Conservation (phyloP, 2,888 invertebrate species). For the Clanis bilineata region DNA sequence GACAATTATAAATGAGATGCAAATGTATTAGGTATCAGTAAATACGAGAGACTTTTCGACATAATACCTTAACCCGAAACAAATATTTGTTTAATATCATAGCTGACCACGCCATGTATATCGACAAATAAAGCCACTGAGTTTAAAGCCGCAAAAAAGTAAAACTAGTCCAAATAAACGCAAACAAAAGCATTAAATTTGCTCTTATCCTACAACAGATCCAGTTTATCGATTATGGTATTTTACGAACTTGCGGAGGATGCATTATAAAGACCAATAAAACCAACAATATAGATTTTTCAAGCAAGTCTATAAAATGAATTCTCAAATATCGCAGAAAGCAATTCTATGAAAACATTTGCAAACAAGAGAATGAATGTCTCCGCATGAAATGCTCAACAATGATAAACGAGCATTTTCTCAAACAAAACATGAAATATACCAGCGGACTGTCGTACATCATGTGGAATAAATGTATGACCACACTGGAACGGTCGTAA, state of each 20-base stretch:
- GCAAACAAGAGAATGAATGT: conserved; percentile 37
- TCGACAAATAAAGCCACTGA: too few relatives aligned
- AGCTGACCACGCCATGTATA: too few relatives aligned
- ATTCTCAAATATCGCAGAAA: not conserved
- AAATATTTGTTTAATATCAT: too few relatives aligned
- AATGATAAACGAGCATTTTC: conserved; percentile 23
- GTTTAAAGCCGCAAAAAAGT: too few relatives aligned
- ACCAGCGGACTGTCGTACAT: not conserved
- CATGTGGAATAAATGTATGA: conserved; percentile 13
- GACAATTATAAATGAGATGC: too few relatives aligned
- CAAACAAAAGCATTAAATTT: too few relatives aligned
- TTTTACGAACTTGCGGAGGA: conserved; percentile 2
- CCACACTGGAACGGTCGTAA: not conserved
- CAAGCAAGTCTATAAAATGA: not conserved
- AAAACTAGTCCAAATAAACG: not conserved
- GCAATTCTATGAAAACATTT: conserved; percentile 15
- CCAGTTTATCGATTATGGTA: not conserved
- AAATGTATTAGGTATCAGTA: too few relatives aligned
- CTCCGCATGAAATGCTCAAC: conserved; percentile 31
- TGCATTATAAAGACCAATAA: not conserved
- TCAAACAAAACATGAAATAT: conserved; percentile 12
- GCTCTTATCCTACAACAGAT: not conserved
- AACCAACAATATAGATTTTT: not conserved
- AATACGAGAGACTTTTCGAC: too few relatives aligned
- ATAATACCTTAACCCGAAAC: too few relatives aligned